Evolutionary conservation across 2,888 invertebrate species (phyloP), one percentile per base, ranked within the genome.

Genomic region (Antheraea yamamai): DNA sequence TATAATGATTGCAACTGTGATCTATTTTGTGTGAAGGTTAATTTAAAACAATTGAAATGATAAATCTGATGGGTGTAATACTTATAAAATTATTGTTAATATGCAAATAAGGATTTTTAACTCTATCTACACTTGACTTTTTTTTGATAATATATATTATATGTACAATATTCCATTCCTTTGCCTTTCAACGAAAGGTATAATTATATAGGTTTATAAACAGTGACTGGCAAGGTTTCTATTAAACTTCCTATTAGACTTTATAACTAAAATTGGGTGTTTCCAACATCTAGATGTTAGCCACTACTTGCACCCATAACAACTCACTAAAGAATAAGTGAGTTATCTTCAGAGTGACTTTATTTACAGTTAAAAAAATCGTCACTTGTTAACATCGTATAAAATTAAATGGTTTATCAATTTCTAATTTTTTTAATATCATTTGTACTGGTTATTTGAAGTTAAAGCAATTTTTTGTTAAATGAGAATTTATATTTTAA

Each of bases 81-180:
- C 10, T 64, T 23, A 2, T 26, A 64, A 64, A 64, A 64, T 26
- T 26, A 55, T 52, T 70, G 23, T 70, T 14, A 58, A 58, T 55
- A 55, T 35, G n/a, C 16, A 66, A 66, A 51, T 52, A 73, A 61
- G 64, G n/a, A 4, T 52, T 70, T 74, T 74, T 75, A 77, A 76
- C 73, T 73, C 78, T 81, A 78, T 78, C 82, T 75, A 26, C 73
- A 73, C 72, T 78, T 81, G 76, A 55, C 78, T 75, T 74, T 23
- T 23, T 23, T 14, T 30, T 66, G 30, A 66, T 3, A 64, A 64
- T 26, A 26, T 64, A 66, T 61, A 47, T 61, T 61, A 76, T 76
- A 76, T 75, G 74, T 72, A 73, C 71, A 77, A 74, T 76, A 10
- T 76, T 76, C 77, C 81, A 79, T 82, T 82, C 79, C 81, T 77